phyloP scores from a whole-genome alignment of 1,140 invertebrate species.

The Mercenaria mercenaria region DNA sequence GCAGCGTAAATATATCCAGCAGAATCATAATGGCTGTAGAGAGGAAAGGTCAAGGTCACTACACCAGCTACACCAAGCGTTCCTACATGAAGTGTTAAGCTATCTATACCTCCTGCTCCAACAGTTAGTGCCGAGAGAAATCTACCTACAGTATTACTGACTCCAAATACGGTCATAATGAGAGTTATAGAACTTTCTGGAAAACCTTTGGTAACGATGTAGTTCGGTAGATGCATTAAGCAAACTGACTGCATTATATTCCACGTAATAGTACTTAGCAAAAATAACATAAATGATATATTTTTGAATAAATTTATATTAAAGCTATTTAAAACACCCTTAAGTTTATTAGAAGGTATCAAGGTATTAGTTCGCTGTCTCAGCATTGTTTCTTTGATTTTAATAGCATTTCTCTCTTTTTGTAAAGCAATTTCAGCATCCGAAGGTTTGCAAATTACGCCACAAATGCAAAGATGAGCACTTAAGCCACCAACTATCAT shows the following conservation, averaged over 20 bases:
- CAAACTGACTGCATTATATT: constrained; percentile 39
- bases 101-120: neutral
- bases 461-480: constrained; percentile 35
- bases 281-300: constrained; percentile 37
- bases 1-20: constrained; percentile 41
- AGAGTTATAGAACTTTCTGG: constrained; percentile 3
- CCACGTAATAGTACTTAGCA: constrained; percentile 56
- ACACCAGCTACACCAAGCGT: constrained; percentile 13
- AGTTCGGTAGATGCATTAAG: constrained; percentile 61
- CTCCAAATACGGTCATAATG: constrained; percentile 54
- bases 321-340: neutral
- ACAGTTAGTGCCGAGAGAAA: constrained; percentile 13
- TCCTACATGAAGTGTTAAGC: constrained; percentile 25
- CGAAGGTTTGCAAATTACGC: constrained; percentile 46
- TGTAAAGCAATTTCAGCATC: neutral
- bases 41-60: constrained; percentile 31
- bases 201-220: constrained; percentile 6
- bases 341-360: neutral
- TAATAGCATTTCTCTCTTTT: neutral
- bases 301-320: neutral
- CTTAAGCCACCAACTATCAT: constrained; percentile 23
- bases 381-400: neutral
- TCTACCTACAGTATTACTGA: constrained; percentile 42
- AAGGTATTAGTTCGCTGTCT: neutral
- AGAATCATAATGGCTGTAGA: constrained; percentile 32